Conservation (phyloP, 2,113 vertebrate species). For the Hymenochirus boettgeri region DNA sequence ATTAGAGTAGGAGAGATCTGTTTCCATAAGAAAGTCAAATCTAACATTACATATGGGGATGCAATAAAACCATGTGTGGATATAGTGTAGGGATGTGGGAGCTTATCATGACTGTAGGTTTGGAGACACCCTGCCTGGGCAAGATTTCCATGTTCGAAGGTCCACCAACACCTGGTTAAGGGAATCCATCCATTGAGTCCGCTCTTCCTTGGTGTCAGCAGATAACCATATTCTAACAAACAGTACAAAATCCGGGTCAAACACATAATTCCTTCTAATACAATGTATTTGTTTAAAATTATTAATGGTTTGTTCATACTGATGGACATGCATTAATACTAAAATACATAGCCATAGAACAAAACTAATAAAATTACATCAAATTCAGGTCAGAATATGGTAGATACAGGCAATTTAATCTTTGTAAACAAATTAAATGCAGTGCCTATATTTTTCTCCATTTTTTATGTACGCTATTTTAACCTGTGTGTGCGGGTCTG, state of each 20-base stretch:
- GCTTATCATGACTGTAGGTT: not conserved
- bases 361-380: no score
- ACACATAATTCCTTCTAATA: no score
- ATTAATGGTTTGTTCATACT: no score
- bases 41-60: not conserved
- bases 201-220: constrained; percentile 37
- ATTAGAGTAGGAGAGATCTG: not conserved
- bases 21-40: not conserved
- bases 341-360: no score
- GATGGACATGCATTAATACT: no score
- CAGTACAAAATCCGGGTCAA: not conserved
- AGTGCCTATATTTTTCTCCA: no score
- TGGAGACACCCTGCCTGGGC: not conserved
- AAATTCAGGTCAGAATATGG: no score
- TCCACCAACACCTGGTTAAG: constrained; percentile 42
- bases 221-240: constrained; percentile 38
- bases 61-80: not conserved
- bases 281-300: no score
- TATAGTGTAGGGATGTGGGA: not conserved
- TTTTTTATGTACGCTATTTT: no score
- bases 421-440: no score
- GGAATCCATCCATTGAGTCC: constrained; percentile 35
- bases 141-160: constrained; percentile 34
- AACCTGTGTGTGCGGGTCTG: no score
- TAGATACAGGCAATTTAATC: no score